Percentiles rank a stretch among this genome's conserved stretches.
phyloP scores from a whole-genome alignment of 2,113 vertebrate species.

The Gymnarchus niloticus region DNA sequence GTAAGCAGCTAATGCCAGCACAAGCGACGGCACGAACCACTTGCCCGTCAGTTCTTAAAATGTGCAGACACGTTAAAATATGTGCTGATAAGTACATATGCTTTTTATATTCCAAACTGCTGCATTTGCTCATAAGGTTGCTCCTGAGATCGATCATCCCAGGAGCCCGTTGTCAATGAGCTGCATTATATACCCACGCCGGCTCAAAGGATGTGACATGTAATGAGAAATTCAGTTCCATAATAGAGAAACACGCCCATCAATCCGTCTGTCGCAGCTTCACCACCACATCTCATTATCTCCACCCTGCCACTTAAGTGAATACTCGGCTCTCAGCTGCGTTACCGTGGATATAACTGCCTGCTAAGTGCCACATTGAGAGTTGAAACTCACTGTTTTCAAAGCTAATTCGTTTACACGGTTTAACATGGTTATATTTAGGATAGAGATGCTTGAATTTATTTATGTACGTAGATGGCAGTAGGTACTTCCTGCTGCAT shows the following conservation, averaged over 20 bases:
- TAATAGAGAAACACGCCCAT: background rate
- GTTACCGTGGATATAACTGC: background rate
- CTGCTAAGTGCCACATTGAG: background rate
- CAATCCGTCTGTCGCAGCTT: background rate
- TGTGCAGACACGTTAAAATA: too few species aligned
- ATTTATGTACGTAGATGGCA: background rate
- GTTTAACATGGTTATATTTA: background rate
- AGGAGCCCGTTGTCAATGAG: background rate
- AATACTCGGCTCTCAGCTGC: background rate
- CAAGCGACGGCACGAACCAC: too few species aligned
- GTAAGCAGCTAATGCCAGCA: too few species aligned
- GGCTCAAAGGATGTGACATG: background rate
- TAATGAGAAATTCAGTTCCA: background rate
- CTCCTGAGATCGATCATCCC: background rate
- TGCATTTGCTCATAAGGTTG: background rate
- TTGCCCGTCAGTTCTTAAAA: too few species aligned
- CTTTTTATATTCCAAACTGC: background rate
- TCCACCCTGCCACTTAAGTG: background rate
- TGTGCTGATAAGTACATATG: background rate
- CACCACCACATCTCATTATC: background rate
- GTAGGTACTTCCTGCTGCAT: background rate
- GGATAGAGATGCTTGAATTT: background rate
- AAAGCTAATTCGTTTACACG: background rate
- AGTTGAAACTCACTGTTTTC: background rate
- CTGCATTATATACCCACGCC: background rate